Conservation (phyloP, 2,797 vertebrate genomes). For the Sebastes steindachneri region DNA sequence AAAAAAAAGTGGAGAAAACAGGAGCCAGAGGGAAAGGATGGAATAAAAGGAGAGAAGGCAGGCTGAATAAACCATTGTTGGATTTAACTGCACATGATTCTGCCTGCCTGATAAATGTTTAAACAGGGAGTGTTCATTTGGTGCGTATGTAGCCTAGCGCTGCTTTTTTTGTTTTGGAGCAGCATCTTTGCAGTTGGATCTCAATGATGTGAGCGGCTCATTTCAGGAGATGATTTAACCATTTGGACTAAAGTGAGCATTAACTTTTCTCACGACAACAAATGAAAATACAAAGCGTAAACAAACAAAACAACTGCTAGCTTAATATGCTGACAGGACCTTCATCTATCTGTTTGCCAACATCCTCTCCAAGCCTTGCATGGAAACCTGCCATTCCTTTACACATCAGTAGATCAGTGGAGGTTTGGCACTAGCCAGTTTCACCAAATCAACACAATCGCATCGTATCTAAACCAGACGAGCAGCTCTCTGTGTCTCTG, state of each 20-base stretch:
- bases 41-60: not conserved
- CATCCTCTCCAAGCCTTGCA: not conserved
- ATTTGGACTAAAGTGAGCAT: not conserved
- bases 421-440: not conserved
- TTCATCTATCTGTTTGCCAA: not conserved
- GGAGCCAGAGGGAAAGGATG: not conserved
- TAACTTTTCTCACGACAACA: not conserved
- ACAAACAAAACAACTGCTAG: not conserved
- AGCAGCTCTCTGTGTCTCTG: not conserved
- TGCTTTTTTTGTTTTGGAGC: conserved; percentile 25
- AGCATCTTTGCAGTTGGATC: conserved; percentile 37
- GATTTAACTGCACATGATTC: conserved; percentile 40
- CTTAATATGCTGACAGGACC: not conserved
- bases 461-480: conserved; percentile 1
- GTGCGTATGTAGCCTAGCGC: conserved; percentile 12
- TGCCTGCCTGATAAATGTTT: conserved; percentile 62
- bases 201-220: not conserved
- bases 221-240: not conserved
- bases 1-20: not conserved
- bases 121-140: conserved; percentile 33
- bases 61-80: conserved; percentile 6
- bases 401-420: not conserved
- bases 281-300: not conserved
- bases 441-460: not conserved
- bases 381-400: not conserved